Percentiles rank a stretch among this genome's conserved stretches.
Conservation (phyloP, 2,113 vertebrate genomes). For the Dicrurus megarhynchus region DNA sequence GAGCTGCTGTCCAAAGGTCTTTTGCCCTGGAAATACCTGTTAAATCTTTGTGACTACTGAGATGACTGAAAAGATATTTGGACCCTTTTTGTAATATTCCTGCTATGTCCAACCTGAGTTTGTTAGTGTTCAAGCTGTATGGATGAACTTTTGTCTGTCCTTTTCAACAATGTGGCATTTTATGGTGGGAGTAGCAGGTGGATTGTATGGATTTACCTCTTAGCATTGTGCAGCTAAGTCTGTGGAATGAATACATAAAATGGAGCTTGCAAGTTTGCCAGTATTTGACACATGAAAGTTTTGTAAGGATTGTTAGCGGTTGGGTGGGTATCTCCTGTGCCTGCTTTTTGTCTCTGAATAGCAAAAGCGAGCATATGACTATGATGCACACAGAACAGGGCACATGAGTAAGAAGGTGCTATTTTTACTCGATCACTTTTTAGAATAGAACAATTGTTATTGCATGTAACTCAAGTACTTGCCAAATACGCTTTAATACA, state of each 20-base stretch:
- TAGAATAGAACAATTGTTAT: slow-evolving; percentile 52
- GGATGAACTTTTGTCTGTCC: not conserved
- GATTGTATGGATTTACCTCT: not conserved
- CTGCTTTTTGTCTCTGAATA: slow-evolving; percentile 45
- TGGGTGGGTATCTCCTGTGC: not conserved
- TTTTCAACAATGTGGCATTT: not conserved
- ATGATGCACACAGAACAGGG: slow-evolving; percentile 27
- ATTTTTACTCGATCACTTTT: slow-evolving; percentile 28
- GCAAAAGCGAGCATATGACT: slow-evolving; percentile 41
- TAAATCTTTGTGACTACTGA: not conserved
- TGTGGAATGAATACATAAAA: not conserved
- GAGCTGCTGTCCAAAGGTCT: not conserved
- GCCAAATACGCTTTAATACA: slow-evolving; percentile 41
- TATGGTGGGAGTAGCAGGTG: not conserved
- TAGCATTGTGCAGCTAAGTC: not conserved
- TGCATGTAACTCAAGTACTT: slow-evolving; percentile 40
- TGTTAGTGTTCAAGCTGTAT: not conserved
- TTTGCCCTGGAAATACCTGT: not conserved
- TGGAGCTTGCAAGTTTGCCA: not conserved
- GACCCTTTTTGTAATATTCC: not conserved
- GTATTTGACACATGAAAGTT: not conserved
- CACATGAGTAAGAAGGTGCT: slow-evolving; percentile 56
- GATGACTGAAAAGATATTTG: not conserved
- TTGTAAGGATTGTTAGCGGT: not conserved
- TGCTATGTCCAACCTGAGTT: not conserved